phyloP scores from a whole-genome alignment of 2,888 invertebrate species.

The Meta bourneti region DNA sequence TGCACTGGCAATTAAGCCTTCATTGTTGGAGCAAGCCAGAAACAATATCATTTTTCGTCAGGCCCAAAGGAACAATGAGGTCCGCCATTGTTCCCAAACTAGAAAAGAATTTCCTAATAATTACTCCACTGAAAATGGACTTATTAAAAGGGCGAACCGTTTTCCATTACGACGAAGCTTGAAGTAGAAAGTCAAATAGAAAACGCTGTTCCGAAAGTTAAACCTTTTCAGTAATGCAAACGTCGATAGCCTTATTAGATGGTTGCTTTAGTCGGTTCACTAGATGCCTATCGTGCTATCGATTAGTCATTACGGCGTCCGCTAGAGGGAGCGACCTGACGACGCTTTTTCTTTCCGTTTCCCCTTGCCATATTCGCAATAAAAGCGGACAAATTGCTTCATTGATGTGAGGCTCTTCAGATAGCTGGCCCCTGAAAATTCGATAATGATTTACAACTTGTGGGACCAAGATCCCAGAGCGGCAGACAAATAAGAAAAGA shows the following conservation, averaged over 20 bases:
- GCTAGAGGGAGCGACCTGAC: slow-evolving; percentile 70
- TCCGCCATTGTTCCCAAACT: slow-evolving; percentile 34
- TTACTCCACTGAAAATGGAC: slow-evolving; percentile 72
- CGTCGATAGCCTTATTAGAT: slow-evolving; percentile 72
- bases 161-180: slow-evolving; percentile 51
- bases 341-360: slow-evolving; percentile 44
- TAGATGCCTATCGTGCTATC: slow-evolving; percentile 71
- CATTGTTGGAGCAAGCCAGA: slow-evolving; percentile 69
- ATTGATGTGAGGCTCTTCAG: slow-evolving; percentile 67
- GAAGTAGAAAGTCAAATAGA: slow-evolving; percentile 75
- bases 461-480: slow-evolving; percentile 17
- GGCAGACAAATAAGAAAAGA: slow-evolving; percentile 60
- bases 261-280: slow-evolving; percentile 45
- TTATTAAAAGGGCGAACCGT: slow-evolving; percentile 72
- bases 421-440: slow-evolving; percentile 58
- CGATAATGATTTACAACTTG: slow-evolving; percentile 76
- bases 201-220: slow-evolving; percentile 65
- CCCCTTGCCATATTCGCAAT: slow-evolving; percentile 66
- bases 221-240: slow-evolving; percentile 72
- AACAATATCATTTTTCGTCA: slow-evolving; percentile 75
- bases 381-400: slow-evolving; percentile 75
- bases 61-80: slow-evolving; percentile 54
- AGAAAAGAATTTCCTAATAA: slow-evolving; percentile 71
- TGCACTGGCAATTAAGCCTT: slow-evolving; percentile 70
- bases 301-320: slow-evolving; percentile 71